Evolutionary conservation across 2,797 vertebrate genomes (phyloP), one percentile per base, ranked within the genome.

Genomic region (Chrosomus eos): DNA sequence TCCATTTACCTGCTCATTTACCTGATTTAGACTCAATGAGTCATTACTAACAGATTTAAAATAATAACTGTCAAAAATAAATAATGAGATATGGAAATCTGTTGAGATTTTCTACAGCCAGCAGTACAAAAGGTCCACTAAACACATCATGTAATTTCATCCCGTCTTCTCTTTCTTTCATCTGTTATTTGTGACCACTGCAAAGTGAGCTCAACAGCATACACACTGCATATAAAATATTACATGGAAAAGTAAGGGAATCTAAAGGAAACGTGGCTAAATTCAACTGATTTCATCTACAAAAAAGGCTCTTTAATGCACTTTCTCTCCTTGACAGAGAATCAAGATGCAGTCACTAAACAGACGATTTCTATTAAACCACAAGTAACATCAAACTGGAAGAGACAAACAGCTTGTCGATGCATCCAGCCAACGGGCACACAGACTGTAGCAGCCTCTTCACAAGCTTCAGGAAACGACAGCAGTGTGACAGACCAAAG

Each of bases 361-460:
- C 88, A 91, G 89, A 91, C 90, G 87, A 86, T 76, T 80, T 85
- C 75, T 72, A 76, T 81, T 85, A 77, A 79, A 87, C 80, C 19
- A 68, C 66, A 71, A 75, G 67, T 38, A 77, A 55, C 73, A 78
- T 85, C 81, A 87, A 82, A 87, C 66, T 60, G 36, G 62, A 71
- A 70, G 70, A 88, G 82, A 88, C 86, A 86, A 78, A 86, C 43
- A 81, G 66, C 9, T 79, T 68, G 71, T 28, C 70, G 40, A 86
- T 26, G 21, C 53, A 68, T 21, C 40, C 82, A 84, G 38, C 10
- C 60, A 71, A 51, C 18, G 55, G 64, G 83, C 60, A 33, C 66
- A 62, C 7, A 16, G 71, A 67, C 77, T 48, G 48, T 21, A 71
- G 70, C 62, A 45, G 66, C 21, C 78, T 72, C 40, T 64, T 62